Percentiles rank a stretch among this genome's conserved stretches.
Conservation (phyloP, 2,888 invertebrate genomes). For the Thelaira solivaga region DNA sequence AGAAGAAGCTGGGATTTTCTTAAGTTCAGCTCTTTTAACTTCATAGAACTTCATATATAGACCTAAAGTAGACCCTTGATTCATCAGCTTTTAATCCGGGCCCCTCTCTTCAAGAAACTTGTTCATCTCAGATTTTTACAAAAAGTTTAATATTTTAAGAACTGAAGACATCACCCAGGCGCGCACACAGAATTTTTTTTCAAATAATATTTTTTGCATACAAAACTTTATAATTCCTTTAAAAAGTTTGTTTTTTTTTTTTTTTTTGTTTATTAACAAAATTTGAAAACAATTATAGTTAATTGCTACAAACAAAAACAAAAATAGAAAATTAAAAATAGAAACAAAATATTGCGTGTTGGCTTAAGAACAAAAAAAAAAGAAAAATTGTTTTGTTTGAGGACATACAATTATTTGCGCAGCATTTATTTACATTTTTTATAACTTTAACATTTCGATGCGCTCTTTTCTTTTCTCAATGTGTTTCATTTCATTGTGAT, state of each 20-base stretch:
- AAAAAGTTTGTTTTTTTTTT: slow-evolving; percentile 52
- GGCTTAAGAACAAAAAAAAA: too few species aligned
- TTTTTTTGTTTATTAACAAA: slow-evolving; percentile 52
- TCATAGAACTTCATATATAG: too few species aligned
- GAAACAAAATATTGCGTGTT: slow-evolving; percentile 4
- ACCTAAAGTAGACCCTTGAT: too few species aligned
- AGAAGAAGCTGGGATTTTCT: too few species aligned
- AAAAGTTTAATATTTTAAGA: slow-evolving; percentile 9
- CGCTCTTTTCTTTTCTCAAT: neutral
- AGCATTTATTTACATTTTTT: neutral
- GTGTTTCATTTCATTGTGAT: slow-evolving; percentile 4
- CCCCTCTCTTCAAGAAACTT: neutral
- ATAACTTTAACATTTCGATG: neutral
- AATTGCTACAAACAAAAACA: slow-evolving; percentile 36
- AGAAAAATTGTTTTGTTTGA: neutral
- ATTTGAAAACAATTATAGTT: slow-evolving; percentile 59
- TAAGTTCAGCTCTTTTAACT: too few species aligned
- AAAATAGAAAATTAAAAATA: neutral
- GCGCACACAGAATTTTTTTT: slow-evolving; percentile 4
- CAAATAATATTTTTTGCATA: neutral
- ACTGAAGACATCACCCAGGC: neutral
- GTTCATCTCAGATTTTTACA: slow-evolving; percentile 1
- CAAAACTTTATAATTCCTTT: slow-evolving; percentile 42
- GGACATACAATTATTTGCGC: slow-evolving; percentile 19
- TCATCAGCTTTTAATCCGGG: too few species aligned